These are phyloP conservation scores for Stomatorhinus ivindoensis DNA, from an alignment of 2,113 vertebrate species.

Conservation along the genomic window DNA sequence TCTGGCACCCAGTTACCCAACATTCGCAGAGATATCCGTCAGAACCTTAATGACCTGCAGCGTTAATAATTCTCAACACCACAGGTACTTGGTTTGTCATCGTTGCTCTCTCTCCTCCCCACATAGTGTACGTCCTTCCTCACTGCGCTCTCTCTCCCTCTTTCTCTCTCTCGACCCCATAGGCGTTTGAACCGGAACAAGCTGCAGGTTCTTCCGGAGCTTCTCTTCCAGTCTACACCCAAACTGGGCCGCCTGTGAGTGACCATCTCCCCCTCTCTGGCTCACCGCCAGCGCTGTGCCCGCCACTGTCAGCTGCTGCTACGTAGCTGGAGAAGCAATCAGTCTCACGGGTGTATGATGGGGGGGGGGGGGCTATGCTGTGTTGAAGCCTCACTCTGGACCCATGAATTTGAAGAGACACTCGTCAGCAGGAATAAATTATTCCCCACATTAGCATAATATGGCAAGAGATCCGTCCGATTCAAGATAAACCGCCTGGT, in stretches of 20 bases:
- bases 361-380: not conserved
- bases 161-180: not conserved
- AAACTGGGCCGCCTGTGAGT: slow-evolving; percentile 97
- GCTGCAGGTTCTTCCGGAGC: slow-evolving; percentile 87
- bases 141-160: not conserved
- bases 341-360: not conserved
- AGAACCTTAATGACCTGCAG: not conserved
- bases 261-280: slow-evolving; percentile 27
- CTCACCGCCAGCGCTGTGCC: slow-evolving; percentile 23
- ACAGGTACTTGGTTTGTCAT: not conserved
- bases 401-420: slow-evolving; percentile 19
- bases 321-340: slow-evolving; percentile 29
- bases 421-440: slow-evolving; percentile 28
- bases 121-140: not conserved
- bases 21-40: not conserved
- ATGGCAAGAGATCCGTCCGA: slow-evolving; percentile 27
- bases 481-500: slow-evolving; percentile 27
- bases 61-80: not conserved
- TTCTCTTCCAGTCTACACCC: slow-evolving; percentile 93
- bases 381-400: not conserved
- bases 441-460: slow-evolving; percentile 29
- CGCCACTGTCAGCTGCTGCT: not conserved
- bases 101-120: slow-evolving; percentile 18
- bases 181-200: slow-evolving; percentile 97
- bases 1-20: not conserved